These are phyloP conservation scores for Xiphorhynchus elegans DNA, from an alignment of 2,113 vertebrate species.

Conservation along the genomic window DNA sequence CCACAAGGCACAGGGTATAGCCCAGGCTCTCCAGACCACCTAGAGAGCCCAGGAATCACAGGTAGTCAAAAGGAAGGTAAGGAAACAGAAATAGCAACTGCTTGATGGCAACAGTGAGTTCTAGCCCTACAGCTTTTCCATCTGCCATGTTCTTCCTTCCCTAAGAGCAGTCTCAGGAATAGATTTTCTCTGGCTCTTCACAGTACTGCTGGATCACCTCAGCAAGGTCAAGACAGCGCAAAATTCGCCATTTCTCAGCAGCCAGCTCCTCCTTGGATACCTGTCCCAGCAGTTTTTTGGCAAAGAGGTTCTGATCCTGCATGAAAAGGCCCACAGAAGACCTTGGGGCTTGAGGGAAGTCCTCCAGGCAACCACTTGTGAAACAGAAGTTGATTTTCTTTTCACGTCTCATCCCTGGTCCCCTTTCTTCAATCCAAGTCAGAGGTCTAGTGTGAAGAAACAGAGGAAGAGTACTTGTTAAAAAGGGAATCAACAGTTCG, in stretches of 20 bases:
- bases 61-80: background rate
- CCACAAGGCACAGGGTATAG: background rate
- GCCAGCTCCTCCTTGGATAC: constrained; percentile 77
- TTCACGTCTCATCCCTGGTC: constrained; percentile 79
- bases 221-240: constrained; percentile 86
- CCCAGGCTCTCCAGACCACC: background rate
- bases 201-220: constrained; percentile 81
- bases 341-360: constrained; percentile 77
- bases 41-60: background rate
- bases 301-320: constrained; percentile 90
- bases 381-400: constrained; percentile 88
- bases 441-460: constrained; percentile 75
- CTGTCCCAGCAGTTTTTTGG: constrained; percentile 83
- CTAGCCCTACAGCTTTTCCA: background rate
- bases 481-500: background rate
- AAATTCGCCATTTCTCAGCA: constrained; percentile 80
- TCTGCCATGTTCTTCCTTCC: background rate
- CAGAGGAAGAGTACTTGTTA: background rate
- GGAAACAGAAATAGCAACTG: background rate
- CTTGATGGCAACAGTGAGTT: background rate
- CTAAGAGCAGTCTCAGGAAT: background rate
- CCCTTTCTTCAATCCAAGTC: constrained; percentile 92
- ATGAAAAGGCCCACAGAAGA: constrained; percentile 87
- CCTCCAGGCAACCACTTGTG: constrained; percentile 80
- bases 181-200: constrained; percentile 5